These are phyloP conservation scores for Archips xylosteana DNA, from an alignment of 2,888 invertebrate genomes.

Conservation along the genomic window DNA sequence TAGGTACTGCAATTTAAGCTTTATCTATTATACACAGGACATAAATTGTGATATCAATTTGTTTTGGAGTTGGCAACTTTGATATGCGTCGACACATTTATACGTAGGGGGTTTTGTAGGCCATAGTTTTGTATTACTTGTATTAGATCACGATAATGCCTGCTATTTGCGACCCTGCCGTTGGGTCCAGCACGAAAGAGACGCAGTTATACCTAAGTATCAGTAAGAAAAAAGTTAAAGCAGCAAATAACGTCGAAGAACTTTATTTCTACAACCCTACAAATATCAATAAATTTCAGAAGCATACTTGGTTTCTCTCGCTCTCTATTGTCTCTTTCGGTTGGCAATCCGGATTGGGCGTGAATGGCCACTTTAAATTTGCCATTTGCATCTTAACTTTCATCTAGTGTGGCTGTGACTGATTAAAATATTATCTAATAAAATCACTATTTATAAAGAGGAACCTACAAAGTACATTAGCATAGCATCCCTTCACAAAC, in stretches of 20 bases:
- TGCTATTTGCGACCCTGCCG: conserved; percentile 3
- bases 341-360: not conserved
- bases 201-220: not conserved
- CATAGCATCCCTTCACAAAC: conserved; percentile 45
- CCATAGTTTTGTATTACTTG: conserved; percentile 19
- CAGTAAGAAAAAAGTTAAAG: not conserved
- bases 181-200: not conserved
- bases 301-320: not conserved
- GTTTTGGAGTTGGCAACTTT: too few species aligned
- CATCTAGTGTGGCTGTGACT: conserved; percentile 47
- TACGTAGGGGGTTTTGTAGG: conserved; percentile 30
- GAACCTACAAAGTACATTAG: conserved; percentile 32
- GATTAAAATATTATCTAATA: conserved; percentile 35
- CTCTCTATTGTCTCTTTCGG: not conserved
- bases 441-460: conserved; percentile 30
- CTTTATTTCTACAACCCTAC: not conserved
- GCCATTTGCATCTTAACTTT: conserved; percentile 36
- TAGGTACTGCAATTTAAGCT: too few species aligned
- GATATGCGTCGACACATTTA: not conserved
- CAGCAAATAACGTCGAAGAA: not conserved
- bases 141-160: conserved; percentile 19
- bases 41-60: too few species aligned
- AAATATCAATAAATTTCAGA: not conserved
- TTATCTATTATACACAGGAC: too few species aligned
- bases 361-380: conserved; percentile 24